Conservation (phyloP, 2,888 invertebrate genomes). For the Thecocarcelia acutangulata region DNA sequence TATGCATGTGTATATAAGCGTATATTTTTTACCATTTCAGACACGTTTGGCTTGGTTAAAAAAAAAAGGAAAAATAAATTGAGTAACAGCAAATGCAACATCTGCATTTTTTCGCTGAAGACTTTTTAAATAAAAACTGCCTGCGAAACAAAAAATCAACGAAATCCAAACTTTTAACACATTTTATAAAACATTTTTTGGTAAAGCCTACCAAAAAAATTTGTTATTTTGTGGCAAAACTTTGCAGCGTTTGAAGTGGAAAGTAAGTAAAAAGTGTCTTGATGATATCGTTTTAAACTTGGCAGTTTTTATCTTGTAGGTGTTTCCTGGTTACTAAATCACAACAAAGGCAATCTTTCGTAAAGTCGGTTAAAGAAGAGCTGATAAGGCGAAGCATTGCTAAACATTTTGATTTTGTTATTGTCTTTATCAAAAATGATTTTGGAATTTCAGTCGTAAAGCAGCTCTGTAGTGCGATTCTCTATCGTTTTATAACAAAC, state of each 20-base stretch:
- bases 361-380: too few relatives aligned
- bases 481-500: too few relatives aligned
- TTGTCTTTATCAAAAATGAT: too few relatives aligned
- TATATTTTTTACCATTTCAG: slow-evolving; percentile 45
- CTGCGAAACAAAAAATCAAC: slow-evolving; percentile 10
- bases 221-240: neutral
- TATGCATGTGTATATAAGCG: too few relatives aligned
- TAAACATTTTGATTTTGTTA: too few relatives aligned
- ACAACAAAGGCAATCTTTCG: too few relatives aligned
- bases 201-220: slow-evolving; percentile 36
- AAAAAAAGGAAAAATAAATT: neutral
- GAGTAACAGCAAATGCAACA: slow-evolving; percentile 60
- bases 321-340: too few relatives aligned
- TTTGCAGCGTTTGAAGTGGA: neutral
- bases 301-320: too few relatives aligned
- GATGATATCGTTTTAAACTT: neutral
- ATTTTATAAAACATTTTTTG: slow-evolving; percentile 30
- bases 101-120: slow-evolving; percentile 66
- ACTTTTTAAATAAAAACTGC: slow-evolving; percentile 16
- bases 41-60: slow-evolving; percentile 42
- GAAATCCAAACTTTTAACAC: slow-evolving; percentile 36
- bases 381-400: too few relatives aligned
- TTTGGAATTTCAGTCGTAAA: too few relatives aligned
- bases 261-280: too few relatives aligned
- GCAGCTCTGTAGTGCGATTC: too few relatives aligned